Conservation (phyloP, 2,888 invertebrate genomes). For the Autographa gamma region DNA sequence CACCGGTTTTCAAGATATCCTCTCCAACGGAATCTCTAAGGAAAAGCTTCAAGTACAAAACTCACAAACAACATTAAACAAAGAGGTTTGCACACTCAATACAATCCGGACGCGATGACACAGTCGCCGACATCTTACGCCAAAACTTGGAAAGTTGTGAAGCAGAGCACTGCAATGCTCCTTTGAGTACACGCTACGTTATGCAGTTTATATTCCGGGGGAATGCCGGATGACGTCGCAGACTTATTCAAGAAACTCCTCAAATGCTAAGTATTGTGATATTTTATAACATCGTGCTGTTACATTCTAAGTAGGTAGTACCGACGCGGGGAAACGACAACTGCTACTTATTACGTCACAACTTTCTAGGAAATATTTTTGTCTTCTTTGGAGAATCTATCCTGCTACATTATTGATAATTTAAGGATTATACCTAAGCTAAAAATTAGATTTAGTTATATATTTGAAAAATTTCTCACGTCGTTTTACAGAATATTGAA, state of each 20-base stretch:
- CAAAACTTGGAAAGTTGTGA: constrained; percentile 11
- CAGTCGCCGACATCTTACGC: constrained; percentile 5
- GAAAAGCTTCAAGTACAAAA: neutral
- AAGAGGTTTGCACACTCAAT: neutral
- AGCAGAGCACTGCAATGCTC: constrained; percentile 1
- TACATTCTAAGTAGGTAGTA: neutral
- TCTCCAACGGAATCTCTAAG: neutral
- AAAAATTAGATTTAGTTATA: too few species aligned
- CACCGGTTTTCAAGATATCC: neutral
- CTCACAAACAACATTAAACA: constrained; percentile 7
- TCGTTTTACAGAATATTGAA: too few species aligned
- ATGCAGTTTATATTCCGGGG: constrained; percentile 10
- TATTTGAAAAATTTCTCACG: too few species aligned
- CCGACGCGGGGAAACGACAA: neutral
- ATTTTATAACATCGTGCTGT: constrained; percentile 11
- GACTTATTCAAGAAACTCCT: constrained; percentile 6
- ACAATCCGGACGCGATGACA: neutral
- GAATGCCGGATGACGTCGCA: constrained; percentile 9
- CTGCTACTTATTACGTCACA: neutral
- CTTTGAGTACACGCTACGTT: constrained; percentile 13
- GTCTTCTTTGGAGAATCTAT: neutral
- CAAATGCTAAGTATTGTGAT: constrained; percentile 18
- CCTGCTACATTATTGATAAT: neutral
- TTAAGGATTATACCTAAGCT: too few species aligned
- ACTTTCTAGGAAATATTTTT: neutral